These are phyloP conservation scores for Parauchenoglanis punctatus DNA, from an alignment of 2,797 vertebrate species.

Conservation along the genomic window DNA sequence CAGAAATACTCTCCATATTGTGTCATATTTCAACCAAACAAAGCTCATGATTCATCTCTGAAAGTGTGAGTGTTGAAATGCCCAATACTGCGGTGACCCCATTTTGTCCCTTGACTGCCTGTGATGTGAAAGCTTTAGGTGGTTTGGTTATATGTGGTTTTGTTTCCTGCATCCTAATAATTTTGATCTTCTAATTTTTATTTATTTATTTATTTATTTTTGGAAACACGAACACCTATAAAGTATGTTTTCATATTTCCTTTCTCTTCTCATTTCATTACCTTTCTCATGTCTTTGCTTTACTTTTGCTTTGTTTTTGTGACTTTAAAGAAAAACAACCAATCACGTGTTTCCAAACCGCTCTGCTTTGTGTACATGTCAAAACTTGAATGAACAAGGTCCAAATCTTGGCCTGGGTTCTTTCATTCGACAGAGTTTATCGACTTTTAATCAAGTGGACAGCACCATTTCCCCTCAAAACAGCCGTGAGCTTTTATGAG, in stretches of 20 bases:
- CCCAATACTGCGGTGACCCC: too few relatives aligned
- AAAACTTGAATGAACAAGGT: not conserved
- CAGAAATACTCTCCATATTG: slow-evolving; percentile 4
- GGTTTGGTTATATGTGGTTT: not conserved
- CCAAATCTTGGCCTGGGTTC: slow-evolving; percentile 13
- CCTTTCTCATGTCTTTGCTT: not conserved
- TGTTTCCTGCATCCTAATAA: not conserved
- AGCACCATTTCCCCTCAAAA: slow-evolving; percentile 6
- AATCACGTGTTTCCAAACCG: not conserved
- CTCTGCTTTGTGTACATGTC: slow-evolving; percentile 18
- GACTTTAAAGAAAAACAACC: not conserved
- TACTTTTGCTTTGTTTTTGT: not conserved
- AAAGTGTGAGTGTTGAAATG: not conserved
- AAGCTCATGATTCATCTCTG: not conserved
- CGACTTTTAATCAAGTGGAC: slow-evolving; percentile 39
- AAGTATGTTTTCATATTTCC: not conserved
- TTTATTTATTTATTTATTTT: not conserved
- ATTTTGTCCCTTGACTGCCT: not conserved
- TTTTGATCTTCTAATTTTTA: not conserved
- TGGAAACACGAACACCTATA: not conserved
- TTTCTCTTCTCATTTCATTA: too few relatives aligned
- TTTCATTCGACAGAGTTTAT: slow-evolving; percentile 29
- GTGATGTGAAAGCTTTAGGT: not conserved
- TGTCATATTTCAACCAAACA: slow-evolving; percentile 6
- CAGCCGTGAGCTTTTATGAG: slow-evolving; percentile 31